Conservation (phyloP, 1,140 invertebrate genomes). For the Hormaphis cornu region DNA sequence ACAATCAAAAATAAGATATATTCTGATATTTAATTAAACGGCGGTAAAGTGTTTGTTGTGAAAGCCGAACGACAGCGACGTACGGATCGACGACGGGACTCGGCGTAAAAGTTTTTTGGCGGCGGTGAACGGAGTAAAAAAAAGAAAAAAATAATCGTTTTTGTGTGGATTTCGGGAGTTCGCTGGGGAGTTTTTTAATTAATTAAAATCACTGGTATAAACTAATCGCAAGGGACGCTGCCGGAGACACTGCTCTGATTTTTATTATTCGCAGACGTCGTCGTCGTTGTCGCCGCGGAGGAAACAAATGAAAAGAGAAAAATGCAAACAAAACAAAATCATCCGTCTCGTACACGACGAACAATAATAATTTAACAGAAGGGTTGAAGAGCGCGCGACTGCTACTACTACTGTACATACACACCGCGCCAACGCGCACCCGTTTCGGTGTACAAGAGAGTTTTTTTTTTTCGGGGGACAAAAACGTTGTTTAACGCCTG, state of each 20-base stretch:
- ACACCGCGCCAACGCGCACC: background rate
- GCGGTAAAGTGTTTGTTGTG: slow-evolving; percentile 27
- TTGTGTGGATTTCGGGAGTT: slow-evolving; percentile 2
- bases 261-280: slow-evolving; percentile 8
- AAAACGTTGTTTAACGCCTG: no score
- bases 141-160: slow-evolving; percentile 27
- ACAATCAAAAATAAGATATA: background rate
- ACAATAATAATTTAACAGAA: slow-evolving; percentile 25
- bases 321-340: background rate
- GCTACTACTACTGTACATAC: no score
- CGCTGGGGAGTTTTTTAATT: slow-evolving; percentile 21
- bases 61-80: background rate
- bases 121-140: background rate
- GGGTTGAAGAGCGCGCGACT: slow-evolving; percentile 9
- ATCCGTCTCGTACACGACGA: slow-evolving; percentile 8
- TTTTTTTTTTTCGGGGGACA: slow-evolving; percentile 8
- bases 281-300: background rate
- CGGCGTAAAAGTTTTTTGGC: slow-evolving; percentile 8
- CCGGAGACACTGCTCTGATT: slow-evolving; percentile 19
- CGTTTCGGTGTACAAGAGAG: background rate
- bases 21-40: slow-evolving; percentile 30
- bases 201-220: slow-evolving; percentile 21
- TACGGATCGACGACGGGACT: background rate
- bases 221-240: slow-evolving; percentile 17
- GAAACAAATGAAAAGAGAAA: background rate